Evolutionary conservation across 1,140 invertebrate species (phyloP), one percentile per base, ranked within the genome.

Genomic region (Globodera rostochiensis): DNA sequence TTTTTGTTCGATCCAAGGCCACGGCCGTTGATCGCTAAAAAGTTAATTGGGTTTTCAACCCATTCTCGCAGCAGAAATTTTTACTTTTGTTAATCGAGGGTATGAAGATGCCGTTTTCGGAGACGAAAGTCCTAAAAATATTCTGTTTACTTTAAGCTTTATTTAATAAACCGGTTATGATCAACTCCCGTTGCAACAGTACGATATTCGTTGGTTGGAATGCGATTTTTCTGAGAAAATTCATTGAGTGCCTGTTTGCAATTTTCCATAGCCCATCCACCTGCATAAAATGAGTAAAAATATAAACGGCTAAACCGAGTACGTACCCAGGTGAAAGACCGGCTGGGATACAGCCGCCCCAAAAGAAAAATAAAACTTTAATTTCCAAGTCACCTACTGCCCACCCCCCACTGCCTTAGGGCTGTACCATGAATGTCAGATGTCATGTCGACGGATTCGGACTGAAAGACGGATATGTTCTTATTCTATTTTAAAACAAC

Each of bases 1-100:
- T 98, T 96, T 87, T 98, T 98, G 88, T 96, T 98, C 0, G 96
- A 98, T 2, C 95, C 96, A 74, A 94, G 94, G 91, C 98, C 96
- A 80, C 94, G 92, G 0, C 94, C 95, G 81, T 93, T 93, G 47
- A 94, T 90, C 84, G 91, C 93, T 80, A 57, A 50, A 46, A 66
- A 46, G 70, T 79, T 47, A 50, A 36, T 19, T 25, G 19, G 67
- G 13, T 64, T 7, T 36, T 79, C 25, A 80, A 46, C 19, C 15
- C 5, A 21, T 15, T 3, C 21, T 73, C 19, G 5, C 77, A 79
- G 45, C 47, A 3, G 69, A 4, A 83, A 73, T 67, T 53, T 7
- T 67, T 67, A 69, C 76, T 81, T 83, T 53, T 83, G 46, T 73
- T 73, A 5, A 75, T 45, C 25, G 25, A 25, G 8, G 75, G 74